Conservation (phyloP, 2,797 vertebrate species). For the Tragopan temminckii region DNA sequence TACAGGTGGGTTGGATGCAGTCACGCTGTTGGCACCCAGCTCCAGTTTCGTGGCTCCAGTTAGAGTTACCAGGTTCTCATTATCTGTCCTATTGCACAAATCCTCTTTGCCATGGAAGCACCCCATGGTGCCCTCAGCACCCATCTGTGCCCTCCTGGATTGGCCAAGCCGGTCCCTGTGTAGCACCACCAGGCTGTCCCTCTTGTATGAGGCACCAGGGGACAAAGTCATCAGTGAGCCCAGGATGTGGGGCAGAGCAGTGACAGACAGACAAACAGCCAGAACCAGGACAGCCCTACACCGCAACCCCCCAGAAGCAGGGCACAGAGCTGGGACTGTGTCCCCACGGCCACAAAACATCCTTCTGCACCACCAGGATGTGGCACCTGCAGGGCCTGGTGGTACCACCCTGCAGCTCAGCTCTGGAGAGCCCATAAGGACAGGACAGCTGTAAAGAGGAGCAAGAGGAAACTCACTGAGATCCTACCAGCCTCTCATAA, state of each 20-base stretch:
- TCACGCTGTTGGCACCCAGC: accelerated
- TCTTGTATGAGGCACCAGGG: accelerated
- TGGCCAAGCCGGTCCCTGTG: accelerated
- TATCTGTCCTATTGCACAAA: accelerated
- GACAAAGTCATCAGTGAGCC: background rate
- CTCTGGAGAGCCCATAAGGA: background rate
- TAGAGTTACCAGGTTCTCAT: accelerated
- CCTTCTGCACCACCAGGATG: accelerated
- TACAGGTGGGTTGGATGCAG: accelerated
- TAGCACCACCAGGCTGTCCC: accelerated
- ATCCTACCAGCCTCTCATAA: background rate
- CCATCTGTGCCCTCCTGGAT: accelerated
- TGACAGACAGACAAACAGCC: accelerated
- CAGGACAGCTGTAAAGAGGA: background rate
- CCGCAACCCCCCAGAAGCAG: accelerated
- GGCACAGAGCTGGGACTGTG: accelerated
- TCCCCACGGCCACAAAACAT: accelerated
- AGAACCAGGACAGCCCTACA: background rate
- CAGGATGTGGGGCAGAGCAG: accelerated
- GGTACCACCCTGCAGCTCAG: background rate
- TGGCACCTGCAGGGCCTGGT: accelerated
- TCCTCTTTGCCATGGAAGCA: accelerated
- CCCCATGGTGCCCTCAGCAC: accelerated
- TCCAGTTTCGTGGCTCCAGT: accelerated
- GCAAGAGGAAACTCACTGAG: background rate